Conservation (phyloP, 2,888 invertebrate genomes). For the Cephus pulcher region DNA sequence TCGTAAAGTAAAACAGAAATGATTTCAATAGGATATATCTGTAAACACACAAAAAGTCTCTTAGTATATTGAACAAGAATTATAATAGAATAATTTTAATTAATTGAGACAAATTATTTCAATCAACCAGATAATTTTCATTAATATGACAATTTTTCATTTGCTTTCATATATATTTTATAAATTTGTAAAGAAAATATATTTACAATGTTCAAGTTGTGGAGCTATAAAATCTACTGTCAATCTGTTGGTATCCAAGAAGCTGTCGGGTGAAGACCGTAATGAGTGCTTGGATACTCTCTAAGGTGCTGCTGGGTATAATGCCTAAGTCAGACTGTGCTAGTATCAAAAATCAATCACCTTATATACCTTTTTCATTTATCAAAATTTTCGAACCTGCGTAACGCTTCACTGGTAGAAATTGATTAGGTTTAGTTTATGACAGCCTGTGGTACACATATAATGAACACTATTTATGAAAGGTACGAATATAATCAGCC, state of each 20-base stretch:
- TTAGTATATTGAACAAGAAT: neutral
- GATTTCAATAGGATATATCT: neutral
- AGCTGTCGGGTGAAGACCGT: neutral
- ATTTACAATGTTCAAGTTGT: neutral
- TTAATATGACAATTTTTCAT: neutral
- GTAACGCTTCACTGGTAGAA: neutral
- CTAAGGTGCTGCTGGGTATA: neutral
- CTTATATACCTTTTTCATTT: neutral
- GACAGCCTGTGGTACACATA: neutral
- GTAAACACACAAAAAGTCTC: neutral
- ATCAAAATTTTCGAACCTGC: neutral
- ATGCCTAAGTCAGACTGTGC: neutral
- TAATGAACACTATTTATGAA: neutral
- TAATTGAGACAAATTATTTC: neutral
- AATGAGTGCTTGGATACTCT: neutral
- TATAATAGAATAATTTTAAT: neutral
- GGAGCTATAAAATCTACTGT: neutral
- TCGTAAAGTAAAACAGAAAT: too few relatives aligned
- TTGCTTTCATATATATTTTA: neutral
- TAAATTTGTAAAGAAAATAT: neutral
- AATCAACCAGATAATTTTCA: neutral
- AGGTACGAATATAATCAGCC: neutral
- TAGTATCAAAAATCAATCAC: neutral
- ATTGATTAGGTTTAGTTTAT: neutral
- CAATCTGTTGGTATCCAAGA: neutral